Base-by-base conservation (phyloP, 2,797 vertebrate species). In the Selene dorsalis region DNA sequence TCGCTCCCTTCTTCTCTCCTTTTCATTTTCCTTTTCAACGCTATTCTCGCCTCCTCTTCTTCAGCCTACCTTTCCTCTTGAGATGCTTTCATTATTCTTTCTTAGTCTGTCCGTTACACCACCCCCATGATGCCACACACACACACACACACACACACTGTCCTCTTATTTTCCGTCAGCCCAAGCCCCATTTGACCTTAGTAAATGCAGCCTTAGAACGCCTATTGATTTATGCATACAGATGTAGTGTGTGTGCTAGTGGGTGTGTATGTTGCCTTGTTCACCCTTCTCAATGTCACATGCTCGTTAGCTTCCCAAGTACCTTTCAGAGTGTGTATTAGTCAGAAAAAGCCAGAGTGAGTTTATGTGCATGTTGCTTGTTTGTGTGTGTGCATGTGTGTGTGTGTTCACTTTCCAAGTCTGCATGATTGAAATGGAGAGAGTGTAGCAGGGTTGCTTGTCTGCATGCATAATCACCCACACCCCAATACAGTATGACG, bases 281-380 rank as follows among this genome's bases (percentile, higher is more conserved):
- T 88, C 87, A 88, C 83, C 90, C 87, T 87, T 88, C 80, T 89
- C 92, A 94, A 92, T 90, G 91, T 90, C 92, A 93, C 85, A 88
- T 80, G 77, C 88, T 91, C 6, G 81, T 90, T 91, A 84, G 83
- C 75, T 82, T 79, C 58, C 71, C 58, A 75, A 83, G 83, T 91
- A 75, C 18, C 74, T 84, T 87, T 79, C 65, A 82, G 55, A 71
- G 60, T 48, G 69, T 79, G 70, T 75, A 60, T 86, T 59, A 60
- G 70, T 85, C 61, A 70, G 53, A 71, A 82, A 82, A 73, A 45
- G 70, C 71, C 47, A 83, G 58, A 62, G 62, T 61, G 59, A 82
- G 77, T 73, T 66, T 78, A 53, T 61, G 63, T 73, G 64, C 50
- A 14, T 58, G 58, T n/a, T 47, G 47, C 75, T 57, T 73, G 45